Conservation (phyloP, 2,888 invertebrate species). For the Muscina levida region DNA sequence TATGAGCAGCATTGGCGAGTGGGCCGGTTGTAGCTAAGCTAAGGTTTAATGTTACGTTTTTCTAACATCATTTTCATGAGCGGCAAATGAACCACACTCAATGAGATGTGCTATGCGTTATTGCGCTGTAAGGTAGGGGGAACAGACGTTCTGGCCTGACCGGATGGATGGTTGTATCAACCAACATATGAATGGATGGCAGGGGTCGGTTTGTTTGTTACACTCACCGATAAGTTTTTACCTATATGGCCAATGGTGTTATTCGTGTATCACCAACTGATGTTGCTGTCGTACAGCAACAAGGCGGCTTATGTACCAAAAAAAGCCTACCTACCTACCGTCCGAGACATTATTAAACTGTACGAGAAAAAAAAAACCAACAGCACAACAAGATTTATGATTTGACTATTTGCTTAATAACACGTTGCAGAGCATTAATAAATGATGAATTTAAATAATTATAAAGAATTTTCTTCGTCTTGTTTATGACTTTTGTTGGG, state of each 20-base stretch:
- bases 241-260: not conserved
- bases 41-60: slow-evolving; percentile 38
- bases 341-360: too few relatives aligned
- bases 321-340: slow-evolving; percentile 17
- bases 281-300: not conserved
- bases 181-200: too few relatives aligned
- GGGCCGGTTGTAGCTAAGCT: slow-evolving; percentile 14
- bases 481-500: not conserved
- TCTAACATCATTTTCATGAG: slow-evolving; percentile 21
- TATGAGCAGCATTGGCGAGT: slow-evolving; percentile 19
- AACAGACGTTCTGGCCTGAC: too few relatives aligned
- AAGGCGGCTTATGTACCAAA: too few relatives aligned
- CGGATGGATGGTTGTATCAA: too few relatives aligned
- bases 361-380: not conserved
- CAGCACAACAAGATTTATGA: slow-evolving; percentile 38
- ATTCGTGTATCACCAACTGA: slow-evolving; percentile 5
- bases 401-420: slow-evolving; percentile 44
- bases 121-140: too few relatives aligned
- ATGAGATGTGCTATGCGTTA: not conserved
- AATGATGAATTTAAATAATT: slow-evolving; percentile 40
- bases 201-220: too few relatives aligned
- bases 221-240: not conserved
- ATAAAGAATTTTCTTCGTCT: slow-evolving; percentile 33
- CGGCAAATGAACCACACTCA: not conserved
- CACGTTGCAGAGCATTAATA: slow-evolving; percentile 30